Evolutionary conservation across 2,888 invertebrate species (phyloP), one percentile per base, ranked within the genome.

Genomic region (Aleiodes alternator): DNA sequence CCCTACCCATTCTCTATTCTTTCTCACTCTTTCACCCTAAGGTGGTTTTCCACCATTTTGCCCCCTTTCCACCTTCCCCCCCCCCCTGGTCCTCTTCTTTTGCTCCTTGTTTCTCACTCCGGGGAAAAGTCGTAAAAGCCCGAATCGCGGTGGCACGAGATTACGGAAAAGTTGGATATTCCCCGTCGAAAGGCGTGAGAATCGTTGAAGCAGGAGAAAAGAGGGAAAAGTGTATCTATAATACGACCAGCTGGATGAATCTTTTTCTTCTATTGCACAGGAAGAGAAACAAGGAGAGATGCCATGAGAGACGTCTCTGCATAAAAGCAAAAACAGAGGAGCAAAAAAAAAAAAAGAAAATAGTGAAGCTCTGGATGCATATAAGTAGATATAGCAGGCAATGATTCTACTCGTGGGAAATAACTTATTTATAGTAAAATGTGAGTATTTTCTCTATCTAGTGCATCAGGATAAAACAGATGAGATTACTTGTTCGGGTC

Each of bases 161-260:
- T 75, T 75, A 75, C 74, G 55, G 70, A 69, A 74, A 74, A 74
- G 70, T 74, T 74, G 74, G 74, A 69, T 75, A 70, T 75, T 75
- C 64, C 11, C 48, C 43, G 56, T 48, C 50, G 70, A 53, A 64
- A 70, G 29, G 43, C 50, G 43, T 43, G 38, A 31, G 34, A 68
- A 29, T 50, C 50, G 34, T 59, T 43, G 43, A 59, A 29, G 34
- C 34, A 23, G 23, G 23, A 69, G 53, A 61, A 38, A 53, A 61
- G 23, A 50, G 29, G 23, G 23, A 34, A 29, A 23, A 75, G 29
- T 55, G 29, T 23, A 72, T 61, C 51, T 59, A 29, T 23, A 48
- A 29, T 31, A 31, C 29, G 48, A 43, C n/a, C 50, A 31, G 43
- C 43, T 71, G 70, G 57, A 50, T 43, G 56, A 71, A 57, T 71